Percentiles rank a stretch among this genome's conserved stretches.
Conservation (phyloP, 2,113 vertebrate genomes). For the Nannospalax galili region DNA sequence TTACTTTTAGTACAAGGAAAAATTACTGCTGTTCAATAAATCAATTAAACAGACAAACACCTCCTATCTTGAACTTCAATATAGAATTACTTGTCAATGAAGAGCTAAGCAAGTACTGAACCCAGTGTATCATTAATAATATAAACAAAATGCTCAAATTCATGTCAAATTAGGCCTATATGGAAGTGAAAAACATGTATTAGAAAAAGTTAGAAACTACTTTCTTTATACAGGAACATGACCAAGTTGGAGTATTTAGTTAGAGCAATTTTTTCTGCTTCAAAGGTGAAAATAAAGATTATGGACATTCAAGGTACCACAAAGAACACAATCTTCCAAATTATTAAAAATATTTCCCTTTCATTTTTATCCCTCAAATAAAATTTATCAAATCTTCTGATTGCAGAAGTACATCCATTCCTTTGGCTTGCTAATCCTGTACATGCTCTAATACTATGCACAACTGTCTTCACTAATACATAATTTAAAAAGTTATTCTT, state of each 20-base stretch:
- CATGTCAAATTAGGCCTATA: background rate
- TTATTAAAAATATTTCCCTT: slow-evolving; percentile 39
- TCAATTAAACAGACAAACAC: background rate
- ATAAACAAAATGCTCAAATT: slow-evolving; percentile 58
- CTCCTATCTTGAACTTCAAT: slow-evolving; percentile 9
- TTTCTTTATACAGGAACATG: slow-evolving; percentile 23
- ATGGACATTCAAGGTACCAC: background rate
- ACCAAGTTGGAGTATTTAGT: slow-evolving; percentile 45
- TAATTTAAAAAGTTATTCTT: slow-evolving; percentile 42
- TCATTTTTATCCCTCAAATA: slow-evolving; percentile 24
- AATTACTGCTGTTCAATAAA: slow-evolving; percentile 20
- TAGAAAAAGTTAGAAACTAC: slow-evolving; percentile 38
- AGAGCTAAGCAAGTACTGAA: slow-evolving; percentile 16
- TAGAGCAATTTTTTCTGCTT: slow-evolving; percentile 23
- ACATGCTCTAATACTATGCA: slow-evolving; percentile 37
- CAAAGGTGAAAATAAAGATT: slow-evolving; percentile 60
- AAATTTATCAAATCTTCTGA: slow-evolving; percentile 55
- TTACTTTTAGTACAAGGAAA: slow-evolving; percentile 20
- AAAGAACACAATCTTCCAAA: background rate
- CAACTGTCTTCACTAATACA: slow-evolving; percentile 22
- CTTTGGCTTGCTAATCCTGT: slow-evolving; percentile 26
- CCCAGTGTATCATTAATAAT: slow-evolving; percentile 45
- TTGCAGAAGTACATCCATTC: background rate
- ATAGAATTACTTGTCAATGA: slow-evolving; percentile 19
- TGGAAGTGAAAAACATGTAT: slow-evolving; percentile 8